Base-by-base conservation (phyloP, 2,797 vertebrate genomes). In the Iguana delicatissima region DNA sequence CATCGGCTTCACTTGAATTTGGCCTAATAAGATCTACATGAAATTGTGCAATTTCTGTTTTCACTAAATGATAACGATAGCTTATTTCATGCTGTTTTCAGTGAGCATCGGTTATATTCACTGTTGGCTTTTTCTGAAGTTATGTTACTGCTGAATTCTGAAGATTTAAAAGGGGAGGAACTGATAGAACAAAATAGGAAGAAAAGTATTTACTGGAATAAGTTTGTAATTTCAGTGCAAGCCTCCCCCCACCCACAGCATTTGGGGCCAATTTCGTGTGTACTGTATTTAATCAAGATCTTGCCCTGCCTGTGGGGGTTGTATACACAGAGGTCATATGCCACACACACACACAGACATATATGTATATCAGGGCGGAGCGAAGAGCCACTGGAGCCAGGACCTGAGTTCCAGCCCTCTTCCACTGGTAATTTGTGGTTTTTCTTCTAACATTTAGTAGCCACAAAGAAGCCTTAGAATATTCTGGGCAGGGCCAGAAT, bases 391-490 rank as follows among this genome's bases (percentile, higher is more conserved):
- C 89, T 95, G 95, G 96, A 97, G 96, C 95, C 97, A 97, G 96
- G 96, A 96, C 92, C 94, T 95, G 96, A 97, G 97, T 94, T 94
- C 96, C 97, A 97, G 96, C 95, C 96, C 97, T 96, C 97, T 96
- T 98, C 97, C 98, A 96, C 97, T 97, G 97, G 98, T 98, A 98
- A 98, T 99, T 98, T 98, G 98, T 98, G 98, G 98, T 97, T 98
- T 98, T 97, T 97, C 97, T 97, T 97, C 97, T 97, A 97, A 97
- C 97, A 96, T 98, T 98, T 96, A 96, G 95, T 96, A 95, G 97
- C 97, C 97, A 98, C 98, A 99, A 98, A 98, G 98, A 98, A 97
- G 97, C 93, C 97, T 98, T 98, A 98, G 97, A 99, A 96, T 96
- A 93, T 95, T 96, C 95, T 97, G 97, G 97, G 97, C 96, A 96